Evolutionary conservation across 92 coral and sea anemone species (phyloP).

Genomic region (Galaxea fascicularis): DNA sequence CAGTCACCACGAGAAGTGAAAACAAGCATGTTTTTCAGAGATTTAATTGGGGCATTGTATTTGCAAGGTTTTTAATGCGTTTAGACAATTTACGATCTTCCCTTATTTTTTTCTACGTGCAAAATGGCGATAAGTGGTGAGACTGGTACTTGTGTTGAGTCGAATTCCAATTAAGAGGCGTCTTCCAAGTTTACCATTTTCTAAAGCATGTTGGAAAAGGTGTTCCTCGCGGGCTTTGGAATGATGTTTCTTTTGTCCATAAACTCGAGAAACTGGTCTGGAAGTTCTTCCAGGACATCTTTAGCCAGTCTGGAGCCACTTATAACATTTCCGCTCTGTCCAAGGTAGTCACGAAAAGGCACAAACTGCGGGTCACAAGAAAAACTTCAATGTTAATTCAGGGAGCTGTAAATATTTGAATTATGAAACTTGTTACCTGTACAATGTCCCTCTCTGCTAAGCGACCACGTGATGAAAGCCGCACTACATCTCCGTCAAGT

Average conservation of each 20-base stretch:
- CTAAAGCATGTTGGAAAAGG: no score
- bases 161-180: no score
- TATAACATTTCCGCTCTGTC: conserved; percentile 71
- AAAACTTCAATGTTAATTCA: neutral
- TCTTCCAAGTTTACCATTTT: no score
- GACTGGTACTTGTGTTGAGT: no score
- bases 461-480: conserved; percentile 93
- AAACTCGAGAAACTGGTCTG: conserved; percentile 93
- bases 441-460: conserved; percentile 96
- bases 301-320: conserved; percentile 95
- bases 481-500: conserved; percentile 92
- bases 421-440: conserved; percentile 63
- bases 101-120: no score
- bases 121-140: no score
- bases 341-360: conserved; percentile 96
- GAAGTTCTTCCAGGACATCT: conserved; percentile 95
- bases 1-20: no score
- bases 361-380: conserved; percentile 79
- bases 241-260: conserved; percentile 80
- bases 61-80: no score
- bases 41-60: no score
- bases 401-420: no score
- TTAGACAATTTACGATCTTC: no score
- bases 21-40: no score
- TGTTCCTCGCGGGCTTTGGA: conserved; percentile 44